Evolutionary conservation across 2,888 invertebrate species (phyloP).

Genomic region (Poecilus cupreus): DNA sequence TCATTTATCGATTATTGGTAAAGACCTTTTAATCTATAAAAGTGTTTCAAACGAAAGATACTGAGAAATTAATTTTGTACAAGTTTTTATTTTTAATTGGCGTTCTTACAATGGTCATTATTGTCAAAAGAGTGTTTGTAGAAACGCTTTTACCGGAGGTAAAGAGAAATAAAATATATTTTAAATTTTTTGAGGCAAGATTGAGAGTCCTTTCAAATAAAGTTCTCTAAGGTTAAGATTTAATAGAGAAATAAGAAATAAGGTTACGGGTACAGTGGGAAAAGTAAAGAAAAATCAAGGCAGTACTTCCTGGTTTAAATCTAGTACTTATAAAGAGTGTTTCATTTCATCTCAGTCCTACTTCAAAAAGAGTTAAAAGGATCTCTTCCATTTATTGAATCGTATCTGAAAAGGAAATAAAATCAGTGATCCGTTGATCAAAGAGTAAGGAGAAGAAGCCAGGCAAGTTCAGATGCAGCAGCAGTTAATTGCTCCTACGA

Average conservation of each 20-base stretch:
- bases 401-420: constrained; percentile 34
- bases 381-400: constrained; percentile 33
- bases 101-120: too few species aligned
- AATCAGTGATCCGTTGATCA: constrained; percentile 44
- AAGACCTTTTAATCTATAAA: too few species aligned
- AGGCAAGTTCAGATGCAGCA: constrained; percentile 10
- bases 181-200: background rate
- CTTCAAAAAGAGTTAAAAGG: constrained; percentile 35
- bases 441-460: constrained; percentile 30
- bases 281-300: constrained; percentile 20
- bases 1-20: too few species aligned
- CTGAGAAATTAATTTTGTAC: too few species aligned
- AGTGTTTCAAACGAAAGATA: too few species aligned
- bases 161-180: too few species aligned
- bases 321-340: constrained; percentile 25
- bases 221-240: constrained; percentile 2
- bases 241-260: constrained; percentile 22
- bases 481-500: constrained; percentile 40
- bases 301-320: constrained; percentile 27
- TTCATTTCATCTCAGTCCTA: constrained; percentile 34
- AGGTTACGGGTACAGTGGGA: constrained; percentile 10
- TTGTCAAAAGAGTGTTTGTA: too few species aligned
- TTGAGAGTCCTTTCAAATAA: background rate
- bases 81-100: too few species aligned
- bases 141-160: too few species aligned